Conservation (phyloP, 2,888 invertebrate genomes). For the Tenthredo notha region DNA sequence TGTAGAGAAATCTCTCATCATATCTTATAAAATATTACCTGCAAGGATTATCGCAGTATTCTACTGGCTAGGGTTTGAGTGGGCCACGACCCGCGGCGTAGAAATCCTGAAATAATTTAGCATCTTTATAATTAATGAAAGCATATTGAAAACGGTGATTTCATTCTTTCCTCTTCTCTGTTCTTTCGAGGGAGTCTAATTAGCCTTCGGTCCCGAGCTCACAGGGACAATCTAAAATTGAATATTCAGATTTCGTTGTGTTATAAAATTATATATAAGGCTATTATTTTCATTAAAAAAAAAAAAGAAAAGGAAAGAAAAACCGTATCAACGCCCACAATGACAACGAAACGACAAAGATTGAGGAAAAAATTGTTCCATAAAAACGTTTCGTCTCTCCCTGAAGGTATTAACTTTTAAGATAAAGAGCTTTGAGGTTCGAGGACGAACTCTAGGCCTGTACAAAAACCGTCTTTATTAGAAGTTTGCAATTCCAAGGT, state of each 20-base stretch:
- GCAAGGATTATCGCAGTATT: constrained; percentile 8
- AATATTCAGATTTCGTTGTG: neutral
- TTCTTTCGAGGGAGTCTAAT: neutral
- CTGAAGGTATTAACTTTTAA: neutral
- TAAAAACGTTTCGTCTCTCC: neutral
- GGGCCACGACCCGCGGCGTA: neutral
- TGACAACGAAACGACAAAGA: neutral
- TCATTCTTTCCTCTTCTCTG: neutral
- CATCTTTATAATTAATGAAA: constrained; percentile 19
- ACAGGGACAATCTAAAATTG: neutral
- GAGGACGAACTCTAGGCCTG: neutral
- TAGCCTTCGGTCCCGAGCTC: neutral
- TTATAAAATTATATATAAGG: neutral
- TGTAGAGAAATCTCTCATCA: neutral
- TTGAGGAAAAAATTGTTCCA: neutral
- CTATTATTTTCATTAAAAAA: neutral
- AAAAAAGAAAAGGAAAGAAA: too few relatives aligned
- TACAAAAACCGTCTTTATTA: constrained; percentile 6
- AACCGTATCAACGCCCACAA: neutral
- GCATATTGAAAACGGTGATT: neutral
- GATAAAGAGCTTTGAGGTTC: neutral
- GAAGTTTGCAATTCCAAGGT: constrained; percentile 35
- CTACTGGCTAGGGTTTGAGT: neutral
- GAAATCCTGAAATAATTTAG: neutral
- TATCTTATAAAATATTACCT: neutral